A percentile compares a stretch with the other conserved stretches of the same genome.
These are phyloP conservation scores for Acanthaster planci DNA, from an alignment of 35 echinoderm and acorn worm genomes.

Conservation along the genomic window DNA sequence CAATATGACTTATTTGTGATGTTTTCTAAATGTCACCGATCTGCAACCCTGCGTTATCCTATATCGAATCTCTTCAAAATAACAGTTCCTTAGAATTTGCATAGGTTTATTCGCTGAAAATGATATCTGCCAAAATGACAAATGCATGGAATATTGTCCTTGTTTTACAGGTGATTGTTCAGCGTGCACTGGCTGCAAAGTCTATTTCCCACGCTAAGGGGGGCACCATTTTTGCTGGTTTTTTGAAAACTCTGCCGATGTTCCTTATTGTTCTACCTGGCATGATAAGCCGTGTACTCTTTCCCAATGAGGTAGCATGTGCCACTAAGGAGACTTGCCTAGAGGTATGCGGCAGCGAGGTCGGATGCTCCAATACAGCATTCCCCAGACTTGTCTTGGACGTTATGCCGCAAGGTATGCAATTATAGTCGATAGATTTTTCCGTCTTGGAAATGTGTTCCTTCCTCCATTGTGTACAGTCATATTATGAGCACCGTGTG, in stretches of 20 bases:
- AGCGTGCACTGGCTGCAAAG: slow-evolving; percentile 76
- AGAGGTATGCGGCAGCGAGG: slow-evolving; percentile 52
- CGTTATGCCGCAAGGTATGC: slow-evolving; percentile 74
- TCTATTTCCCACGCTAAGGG: slow-evolving; percentile 75
- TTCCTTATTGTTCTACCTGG: slow-evolving; percentile 88
- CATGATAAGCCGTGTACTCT: slow-evolving; percentile 70
- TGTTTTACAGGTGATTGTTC: slow-evolving; percentile 71
- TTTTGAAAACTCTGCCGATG: slow-evolving; percentile 77
- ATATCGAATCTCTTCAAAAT: no score
- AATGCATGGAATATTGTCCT: no score
- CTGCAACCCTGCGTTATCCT: no score
- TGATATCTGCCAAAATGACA: no score
- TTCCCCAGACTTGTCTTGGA: slow-evolving; percentile 76
- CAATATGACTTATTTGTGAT: no score
- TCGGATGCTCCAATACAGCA: slow-evolving; percentile 76
- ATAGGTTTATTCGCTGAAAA: no score
- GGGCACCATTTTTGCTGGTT: slow-evolving; percentile 69
- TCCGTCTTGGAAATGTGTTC: no score
- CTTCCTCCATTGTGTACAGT: no score
- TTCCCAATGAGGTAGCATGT: slow-evolving; percentile 81
- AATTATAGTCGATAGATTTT: no score
- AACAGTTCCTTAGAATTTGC: no score
- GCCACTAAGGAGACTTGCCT: slow-evolving; percentile 57
- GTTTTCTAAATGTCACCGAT: no score
- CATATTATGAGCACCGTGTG: no score